phyloP scores from a whole-genome alignment of 2,113 vertebrate species.

The Vireo altiloquus region DNA sequence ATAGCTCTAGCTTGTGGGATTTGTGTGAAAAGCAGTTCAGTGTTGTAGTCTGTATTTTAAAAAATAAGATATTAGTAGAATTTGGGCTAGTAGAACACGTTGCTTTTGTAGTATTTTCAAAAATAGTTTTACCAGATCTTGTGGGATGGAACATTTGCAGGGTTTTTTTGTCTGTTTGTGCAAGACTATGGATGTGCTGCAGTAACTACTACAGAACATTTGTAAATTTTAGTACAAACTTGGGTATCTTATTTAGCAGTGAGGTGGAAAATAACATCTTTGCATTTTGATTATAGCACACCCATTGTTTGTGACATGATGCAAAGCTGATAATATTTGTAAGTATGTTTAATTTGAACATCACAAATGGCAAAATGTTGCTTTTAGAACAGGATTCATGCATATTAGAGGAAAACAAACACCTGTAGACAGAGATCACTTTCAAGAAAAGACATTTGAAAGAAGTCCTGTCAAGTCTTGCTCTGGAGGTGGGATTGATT shows the following conservation, averaged over 20 bases:
- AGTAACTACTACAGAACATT: background rate
- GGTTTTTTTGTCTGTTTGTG: background rate
- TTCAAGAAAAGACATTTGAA: background rate
- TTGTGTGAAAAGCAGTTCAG: background rate
- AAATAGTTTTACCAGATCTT: background rate
- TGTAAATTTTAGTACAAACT: background rate
- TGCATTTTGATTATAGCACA: background rate
- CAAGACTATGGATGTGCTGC: background rate
- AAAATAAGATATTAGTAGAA: background rate
- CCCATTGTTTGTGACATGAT: background rate
- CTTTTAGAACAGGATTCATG: background rate
- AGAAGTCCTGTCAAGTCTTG: background rate
- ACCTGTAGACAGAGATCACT: accelerated
- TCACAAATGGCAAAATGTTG: background rate
- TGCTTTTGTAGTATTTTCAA: background rate
- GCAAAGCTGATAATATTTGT: background rate
- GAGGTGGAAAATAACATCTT: background rate
- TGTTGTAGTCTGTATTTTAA: background rate
- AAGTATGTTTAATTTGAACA: background rate
- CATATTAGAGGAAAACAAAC: background rate
- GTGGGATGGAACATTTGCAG: background rate
- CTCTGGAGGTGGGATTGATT: background rate
- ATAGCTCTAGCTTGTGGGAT: background rate
- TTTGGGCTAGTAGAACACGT: background rate
- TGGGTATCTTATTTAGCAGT: background rate